Base-by-base conservation (phyloP, 1,140 invertebrate species). In the Episyrphus balteatus region DNA sequence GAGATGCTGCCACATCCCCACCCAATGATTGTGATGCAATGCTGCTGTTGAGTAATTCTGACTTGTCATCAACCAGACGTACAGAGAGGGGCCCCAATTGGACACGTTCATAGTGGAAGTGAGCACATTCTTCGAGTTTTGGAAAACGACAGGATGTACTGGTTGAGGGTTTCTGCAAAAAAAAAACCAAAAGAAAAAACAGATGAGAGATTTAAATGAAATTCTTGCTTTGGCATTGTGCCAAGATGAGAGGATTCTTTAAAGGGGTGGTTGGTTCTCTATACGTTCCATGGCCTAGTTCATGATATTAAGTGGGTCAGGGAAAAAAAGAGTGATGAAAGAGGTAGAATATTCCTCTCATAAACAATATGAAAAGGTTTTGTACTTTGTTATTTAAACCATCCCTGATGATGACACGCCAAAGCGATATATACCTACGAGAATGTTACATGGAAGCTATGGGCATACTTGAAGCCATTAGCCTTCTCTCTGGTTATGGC, bases 71-170 rank as follows among this genome's bases (percentile, higher is more conserved):
- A n/a, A 63, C 39, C 40, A 67, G 49, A 53, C 70, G 70, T 64
- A 89, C 84, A 61, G 80, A 77, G 8, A 94, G 69, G 0, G 79
- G 76, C 12, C 82, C 80, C 51, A 98, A 75, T 55, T 92, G 86
- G 1, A 96, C 91, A 54, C 87, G 78, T 58, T 96, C 93, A 69
- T 97, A 98, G 68, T 98, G 93, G 70, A 98, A 98, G 68, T 98
- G 93, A n/a, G 92, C 92, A 72, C 92, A 98, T 68, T 98, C 92
- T 67, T 96, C 89, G 49, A 98, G 74, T 66, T 92, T 93, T 8
- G 92, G 92, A 74, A 96, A 97, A 8, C 79, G 71, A 53, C 66
- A 68, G 19, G 66, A 66, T 58, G 21, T 26, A 26, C 21, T 26
- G 8, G 21, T 26, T 26, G 21, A 26, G 21, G 21, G 21, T 8